A percentile compares a stretch with the other conserved stretches of the same genome.
These are phyloP conservation scores for Drosophila hamatofila DNA, from an alignment of 2,888 invertebrate species.

Conservation along the genomic window DNA sequence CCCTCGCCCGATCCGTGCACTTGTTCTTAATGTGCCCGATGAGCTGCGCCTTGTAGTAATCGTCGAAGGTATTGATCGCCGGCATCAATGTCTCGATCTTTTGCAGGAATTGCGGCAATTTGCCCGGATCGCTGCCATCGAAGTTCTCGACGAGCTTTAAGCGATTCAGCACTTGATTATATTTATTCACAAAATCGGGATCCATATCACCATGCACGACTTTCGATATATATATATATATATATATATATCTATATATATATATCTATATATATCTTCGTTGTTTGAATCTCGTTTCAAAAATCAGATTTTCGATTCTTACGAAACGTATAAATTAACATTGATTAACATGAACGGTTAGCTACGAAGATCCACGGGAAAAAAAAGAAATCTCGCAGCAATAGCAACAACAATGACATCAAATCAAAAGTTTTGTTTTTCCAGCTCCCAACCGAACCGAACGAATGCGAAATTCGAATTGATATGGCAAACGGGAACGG, in stretches of 20 bases:
- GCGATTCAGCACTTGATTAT: conserved; percentile 68
- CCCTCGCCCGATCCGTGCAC: conserved; percentile 71
- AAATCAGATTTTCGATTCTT: conserved; percentile 64
- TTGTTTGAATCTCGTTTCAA: conserved; percentile 20
- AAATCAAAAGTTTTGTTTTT: background rate
- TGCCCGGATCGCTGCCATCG: conserved; percentile 67
- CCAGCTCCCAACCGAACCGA: conserved; percentile 31
- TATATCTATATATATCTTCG: background rate
- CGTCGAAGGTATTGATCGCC: conserved; percentile 64
- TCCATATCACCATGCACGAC: conserved; percentile 54
- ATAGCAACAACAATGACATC: conserved; percentile 28
- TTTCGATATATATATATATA: conserved; percentile 23
- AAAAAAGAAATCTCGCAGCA: conserved; percentile 9
- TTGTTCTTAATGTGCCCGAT: conserved; percentile 70
- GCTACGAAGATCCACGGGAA: conserved; percentile 43
- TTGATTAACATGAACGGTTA: conserved; percentile 77
- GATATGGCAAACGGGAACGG: conserved; percentile 23
- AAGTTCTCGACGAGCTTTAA: conserved; percentile 69
- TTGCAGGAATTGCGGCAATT: conserved; percentile 66
- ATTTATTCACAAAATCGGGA: conserved; percentile 73
- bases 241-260: background rate
- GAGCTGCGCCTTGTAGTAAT: conserved; percentile 67
- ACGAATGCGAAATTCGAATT: conserved; percentile 56
- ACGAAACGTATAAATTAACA: conserved; percentile 80
- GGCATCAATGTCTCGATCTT: conserved; percentile 70